phyloP scores from a whole-genome alignment of 2,113 vertebrate genomes.

The Scophthalmus maximus region DNA sequence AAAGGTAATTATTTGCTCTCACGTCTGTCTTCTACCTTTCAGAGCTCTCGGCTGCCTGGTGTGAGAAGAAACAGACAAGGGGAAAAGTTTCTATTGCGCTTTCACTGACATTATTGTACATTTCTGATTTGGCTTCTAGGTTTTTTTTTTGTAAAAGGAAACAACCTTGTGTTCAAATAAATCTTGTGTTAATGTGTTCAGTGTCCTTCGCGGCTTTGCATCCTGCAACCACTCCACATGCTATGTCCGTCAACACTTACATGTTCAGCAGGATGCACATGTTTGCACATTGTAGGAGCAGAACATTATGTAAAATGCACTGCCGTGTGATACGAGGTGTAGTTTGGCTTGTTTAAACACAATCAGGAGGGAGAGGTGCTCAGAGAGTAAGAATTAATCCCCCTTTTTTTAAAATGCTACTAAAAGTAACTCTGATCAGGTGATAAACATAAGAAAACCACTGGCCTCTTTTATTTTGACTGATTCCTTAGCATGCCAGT shows the following conservation, averaged over 20 bases:
- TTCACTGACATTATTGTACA: not conserved
- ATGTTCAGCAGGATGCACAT: conserved; percentile 8
- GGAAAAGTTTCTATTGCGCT: conserved; percentile 3
- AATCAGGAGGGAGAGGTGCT: not conserved
- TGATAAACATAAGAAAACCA: too few species aligned
- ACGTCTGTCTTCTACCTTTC: conserved; percentile 69
- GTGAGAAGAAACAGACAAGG: conserved; percentile 51
- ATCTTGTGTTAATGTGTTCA: not conserved
- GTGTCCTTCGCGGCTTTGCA: not conserved
- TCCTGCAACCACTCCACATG: not conserved
- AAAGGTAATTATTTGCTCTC: conserved; percentile 80
- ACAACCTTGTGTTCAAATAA: not conserved
- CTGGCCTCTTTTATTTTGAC: too few species aligned
- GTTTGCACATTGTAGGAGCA: not conserved
- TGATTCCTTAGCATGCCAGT: too few species aligned
- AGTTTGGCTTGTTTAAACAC: conserved; percentile 15
- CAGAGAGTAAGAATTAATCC: not conserved
- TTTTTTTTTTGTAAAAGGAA: not conserved
- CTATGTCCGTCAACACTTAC: not conserved
- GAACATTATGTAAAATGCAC: conserved; percentile 4
- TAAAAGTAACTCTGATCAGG: too few species aligned
- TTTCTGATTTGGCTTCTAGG: not conserved
- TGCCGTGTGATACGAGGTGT: not conserved
- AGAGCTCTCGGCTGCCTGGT: conserved; percentile 42
- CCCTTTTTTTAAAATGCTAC: not conserved